These are phyloP conservation scores for Acutogordius australiensis DNA, from an alignment of 2,888 invertebrate genomes.

Conservation along the genomic window DNA sequence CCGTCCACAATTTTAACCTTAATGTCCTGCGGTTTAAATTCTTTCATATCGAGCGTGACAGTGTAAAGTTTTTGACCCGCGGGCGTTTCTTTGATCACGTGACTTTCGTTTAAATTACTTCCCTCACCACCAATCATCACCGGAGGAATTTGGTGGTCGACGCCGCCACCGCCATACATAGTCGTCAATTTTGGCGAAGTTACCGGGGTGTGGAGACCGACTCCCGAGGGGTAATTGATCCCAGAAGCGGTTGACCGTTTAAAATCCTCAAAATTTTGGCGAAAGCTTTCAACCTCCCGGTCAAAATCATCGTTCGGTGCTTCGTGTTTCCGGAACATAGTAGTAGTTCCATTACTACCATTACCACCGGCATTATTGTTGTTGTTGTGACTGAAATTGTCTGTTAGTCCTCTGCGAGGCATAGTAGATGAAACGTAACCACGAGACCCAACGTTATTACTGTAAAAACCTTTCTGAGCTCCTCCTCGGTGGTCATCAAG, in stretches of 20 bases:
- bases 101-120: neutral
- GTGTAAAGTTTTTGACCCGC: neutral
- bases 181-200: neutral
- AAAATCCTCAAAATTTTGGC: conserved; percentile 3
- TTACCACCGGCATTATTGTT: too few relatives aligned
- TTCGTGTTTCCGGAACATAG: neutral
- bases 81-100: neutral
- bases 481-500: neutral
- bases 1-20: conserved; percentile 7
- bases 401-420: neutral
- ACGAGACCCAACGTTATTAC: neutral
- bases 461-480: neutral
- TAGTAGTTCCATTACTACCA: too few relatives aligned
- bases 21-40: neutral
- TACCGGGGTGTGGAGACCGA: neutral
- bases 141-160: neutral
- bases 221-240: neutral
- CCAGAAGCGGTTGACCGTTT: neutral
- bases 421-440: neutral
- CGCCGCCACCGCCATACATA: neutral
- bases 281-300: neutral
- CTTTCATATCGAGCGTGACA: conserved; percentile 2
- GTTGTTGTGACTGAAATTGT: neutral
- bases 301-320: neutral
- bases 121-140: neutral